phyloP scores from a whole-genome alignment of 1,140 invertebrate species.

The Panagrolaimus sp. region DNA sequence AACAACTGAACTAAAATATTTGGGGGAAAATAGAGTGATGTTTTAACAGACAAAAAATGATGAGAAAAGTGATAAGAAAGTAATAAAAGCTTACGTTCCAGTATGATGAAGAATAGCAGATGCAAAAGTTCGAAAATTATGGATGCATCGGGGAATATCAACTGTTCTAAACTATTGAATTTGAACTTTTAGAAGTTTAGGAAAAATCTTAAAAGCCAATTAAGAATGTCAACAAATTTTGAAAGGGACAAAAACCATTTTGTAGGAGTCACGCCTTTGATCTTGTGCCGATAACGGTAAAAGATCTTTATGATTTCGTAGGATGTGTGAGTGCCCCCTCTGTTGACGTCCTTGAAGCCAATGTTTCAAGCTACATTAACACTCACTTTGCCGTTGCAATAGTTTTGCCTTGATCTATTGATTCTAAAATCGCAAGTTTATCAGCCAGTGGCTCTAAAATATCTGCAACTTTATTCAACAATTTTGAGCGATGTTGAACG shows the following conservation, averaged over 20 bases:
- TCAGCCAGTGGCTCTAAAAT: slow-evolving; percentile 63
- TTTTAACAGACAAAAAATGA: slow-evolving; percentile 7
- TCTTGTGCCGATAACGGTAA: too few species aligned
- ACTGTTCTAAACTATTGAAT: slow-evolving; percentile 24
- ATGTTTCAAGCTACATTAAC: slow-evolving; percentile 44
- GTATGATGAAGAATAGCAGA: slow-evolving; percentile 61
- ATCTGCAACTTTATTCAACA: slow-evolving; percentile 64
- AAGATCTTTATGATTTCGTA: too few species aligned
- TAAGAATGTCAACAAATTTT: too few species aligned
- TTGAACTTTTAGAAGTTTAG: slow-evolving; percentile 64
- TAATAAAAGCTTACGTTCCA: slow-evolving; percentile 56
- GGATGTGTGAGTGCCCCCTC: too few species aligned
- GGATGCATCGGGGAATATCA: slow-evolving; percentile 66
- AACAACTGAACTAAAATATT: slow-evolving; percentile 56
- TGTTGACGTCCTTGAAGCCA: too few species aligned
- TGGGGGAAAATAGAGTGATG: neutral
- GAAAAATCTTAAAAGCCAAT: too few species aligned
- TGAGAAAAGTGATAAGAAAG: slow-evolving; percentile 49
- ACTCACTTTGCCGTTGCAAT: slow-evolving; percentile 62
- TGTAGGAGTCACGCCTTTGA: too few species aligned
- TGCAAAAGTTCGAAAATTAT: slow-evolving; percentile 66
- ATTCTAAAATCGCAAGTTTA: slow-evolving; percentile 65
- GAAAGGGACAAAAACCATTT: too few species aligned
- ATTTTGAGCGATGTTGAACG: slow-evolving; percentile 50
- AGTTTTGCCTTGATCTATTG: slow-evolving; percentile 67